A percentile compares a stretch with the other conserved stretches of the same genome.
phyloP scores from a whole-genome alignment of 2,888 invertebrate species.

The Stramonita haemastoma region DNA sequence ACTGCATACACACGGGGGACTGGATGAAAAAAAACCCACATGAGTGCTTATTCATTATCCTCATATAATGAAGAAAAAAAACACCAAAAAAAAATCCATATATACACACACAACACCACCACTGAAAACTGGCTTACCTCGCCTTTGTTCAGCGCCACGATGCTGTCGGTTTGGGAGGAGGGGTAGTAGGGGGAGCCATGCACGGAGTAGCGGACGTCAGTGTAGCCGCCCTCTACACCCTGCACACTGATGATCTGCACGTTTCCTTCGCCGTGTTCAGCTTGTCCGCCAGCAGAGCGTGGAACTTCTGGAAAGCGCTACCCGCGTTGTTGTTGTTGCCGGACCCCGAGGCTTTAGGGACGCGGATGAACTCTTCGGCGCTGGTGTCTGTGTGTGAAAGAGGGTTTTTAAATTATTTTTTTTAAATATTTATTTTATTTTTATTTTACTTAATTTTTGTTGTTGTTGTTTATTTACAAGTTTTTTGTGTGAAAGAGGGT shows the following conservation, averaged over 20 bases:
- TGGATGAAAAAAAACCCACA: too few species aligned
- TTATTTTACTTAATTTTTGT: too few species aligned
- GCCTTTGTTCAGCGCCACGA: conserved; percentile 11
- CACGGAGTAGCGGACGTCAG: conserved; percentile 93
- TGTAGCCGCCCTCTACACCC: conserved; percentile 85
- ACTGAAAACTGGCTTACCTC: background rate
- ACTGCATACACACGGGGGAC: too few species aligned
- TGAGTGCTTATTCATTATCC: too few species aligned
- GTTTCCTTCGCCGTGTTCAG: conserved; percentile 89
- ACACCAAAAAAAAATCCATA: too few species aligned
- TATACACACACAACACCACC: background rate
- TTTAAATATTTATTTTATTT: too few species aligned
- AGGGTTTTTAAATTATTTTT: too few species aligned
- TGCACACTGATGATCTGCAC: conserved; percentile 98
- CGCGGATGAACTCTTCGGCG: conserved; percentile 93
- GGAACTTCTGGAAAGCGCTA: conserved; percentile 86
- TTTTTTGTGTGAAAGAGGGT: too few species aligned
- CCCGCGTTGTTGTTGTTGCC: conserved; percentile 32
- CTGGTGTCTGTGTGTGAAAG: conserved; percentile 84
- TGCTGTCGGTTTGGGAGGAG: conserved; percentile 89
- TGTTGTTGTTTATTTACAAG: too few species aligned
- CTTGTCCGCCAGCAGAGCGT: conserved; percentile 91
- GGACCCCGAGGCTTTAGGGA: conserved; percentile 15
- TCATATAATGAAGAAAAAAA: too few species aligned
- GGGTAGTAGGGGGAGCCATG: conserved; percentile 97